These are phyloP conservation scores for Oreochromis mossambicus DNA, from an alignment of 2,797 vertebrate genomes.

Conservation along the genomic window DNA sequence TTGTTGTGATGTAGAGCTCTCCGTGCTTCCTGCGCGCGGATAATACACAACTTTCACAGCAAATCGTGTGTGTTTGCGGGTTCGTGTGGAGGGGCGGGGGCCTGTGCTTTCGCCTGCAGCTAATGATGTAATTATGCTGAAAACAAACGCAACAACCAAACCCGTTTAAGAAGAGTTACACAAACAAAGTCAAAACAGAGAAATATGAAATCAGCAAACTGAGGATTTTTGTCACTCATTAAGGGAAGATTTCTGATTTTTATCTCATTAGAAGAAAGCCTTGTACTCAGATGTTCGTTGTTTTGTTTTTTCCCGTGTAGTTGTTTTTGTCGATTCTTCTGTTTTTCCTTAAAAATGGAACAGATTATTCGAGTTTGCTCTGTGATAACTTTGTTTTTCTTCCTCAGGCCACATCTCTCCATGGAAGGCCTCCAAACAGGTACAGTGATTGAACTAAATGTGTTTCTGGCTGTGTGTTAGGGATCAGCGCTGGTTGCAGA, in stretches of 20 bases:
- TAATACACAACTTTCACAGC: conserved; percentile 34
- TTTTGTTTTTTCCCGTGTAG: neutral
- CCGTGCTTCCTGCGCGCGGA: conserved; percentile 35
- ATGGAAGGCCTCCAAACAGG: conserved; percentile 97
- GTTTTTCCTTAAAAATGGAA: neutral
- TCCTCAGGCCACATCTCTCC: conserved; percentile 92
- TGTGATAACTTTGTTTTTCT: conserved; percentile 58
- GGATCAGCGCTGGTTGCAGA: conserved; percentile 8
- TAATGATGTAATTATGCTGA: conserved; percentile 78
- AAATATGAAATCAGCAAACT: conserved; percentile 6
- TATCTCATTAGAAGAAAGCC: neutral
- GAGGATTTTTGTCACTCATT: neutral
- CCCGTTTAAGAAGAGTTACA: conserved; percentile 42
- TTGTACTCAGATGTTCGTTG: fast-evolving
- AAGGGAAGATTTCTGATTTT: neutral
- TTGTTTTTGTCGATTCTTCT: neutral
- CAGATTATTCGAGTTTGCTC: neutral
- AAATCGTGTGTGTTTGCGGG: neutral
- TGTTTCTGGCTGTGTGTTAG: neutral
- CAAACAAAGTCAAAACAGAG: conserved; percentile 49
- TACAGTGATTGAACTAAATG: conserved; percentile 56
- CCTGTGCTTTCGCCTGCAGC: conserved; percentile 45
- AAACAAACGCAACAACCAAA: conserved; percentile 68
- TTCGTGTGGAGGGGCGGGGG: neutral
- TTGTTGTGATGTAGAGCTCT: conserved; percentile 32